A percentile compares a stretch with the other conserved stretches of the same genome.
These are phyloP conservation scores for Caenorhabditis sp. DNA, from an alignment of 2,888 invertebrate genomes.

Conservation along the genomic window DNA sequence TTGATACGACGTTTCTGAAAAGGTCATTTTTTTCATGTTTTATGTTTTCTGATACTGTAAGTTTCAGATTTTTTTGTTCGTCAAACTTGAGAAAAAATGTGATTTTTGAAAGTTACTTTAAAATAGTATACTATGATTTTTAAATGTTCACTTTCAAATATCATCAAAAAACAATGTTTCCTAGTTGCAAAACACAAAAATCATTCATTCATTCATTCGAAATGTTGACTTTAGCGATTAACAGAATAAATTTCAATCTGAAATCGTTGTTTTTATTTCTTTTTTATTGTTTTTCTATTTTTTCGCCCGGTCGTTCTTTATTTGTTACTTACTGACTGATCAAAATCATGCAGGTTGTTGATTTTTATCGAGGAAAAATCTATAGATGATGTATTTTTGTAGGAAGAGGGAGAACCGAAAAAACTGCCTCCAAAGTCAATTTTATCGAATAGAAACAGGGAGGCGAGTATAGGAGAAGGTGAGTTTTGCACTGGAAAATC, in stretches of 20 bases:
- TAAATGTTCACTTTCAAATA: too few species aligned
- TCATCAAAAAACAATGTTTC: too few species aligned
- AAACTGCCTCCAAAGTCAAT: background rate
- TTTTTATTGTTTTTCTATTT: background rate
- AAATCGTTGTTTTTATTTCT: background rate
- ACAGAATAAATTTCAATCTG: conserved; percentile 1
- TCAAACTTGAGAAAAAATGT: too few species aligned
- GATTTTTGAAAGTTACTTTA: too few species aligned
- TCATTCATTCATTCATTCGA: background rate
- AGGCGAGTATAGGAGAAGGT: background rate
- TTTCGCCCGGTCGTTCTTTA: background rate
- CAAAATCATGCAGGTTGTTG: background rate
- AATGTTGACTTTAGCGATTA: background rate
- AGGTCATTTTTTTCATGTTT: too few species aligned
- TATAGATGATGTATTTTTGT: background rate
- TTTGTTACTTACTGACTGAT: too few species aligned
- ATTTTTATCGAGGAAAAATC: background rate
- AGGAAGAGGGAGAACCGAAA: background rate
- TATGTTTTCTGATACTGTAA: too few species aligned
- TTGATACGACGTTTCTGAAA: too few species aligned
- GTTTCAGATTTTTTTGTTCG: too few species aligned
- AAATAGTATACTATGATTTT: too few species aligned
- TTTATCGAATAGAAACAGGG: background rate
- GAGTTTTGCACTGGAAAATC: background rate
- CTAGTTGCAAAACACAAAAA: background rate